Base-by-base conservation (phyloP, 1,140 invertebrate species). In the Linepithema humile region DNA sequence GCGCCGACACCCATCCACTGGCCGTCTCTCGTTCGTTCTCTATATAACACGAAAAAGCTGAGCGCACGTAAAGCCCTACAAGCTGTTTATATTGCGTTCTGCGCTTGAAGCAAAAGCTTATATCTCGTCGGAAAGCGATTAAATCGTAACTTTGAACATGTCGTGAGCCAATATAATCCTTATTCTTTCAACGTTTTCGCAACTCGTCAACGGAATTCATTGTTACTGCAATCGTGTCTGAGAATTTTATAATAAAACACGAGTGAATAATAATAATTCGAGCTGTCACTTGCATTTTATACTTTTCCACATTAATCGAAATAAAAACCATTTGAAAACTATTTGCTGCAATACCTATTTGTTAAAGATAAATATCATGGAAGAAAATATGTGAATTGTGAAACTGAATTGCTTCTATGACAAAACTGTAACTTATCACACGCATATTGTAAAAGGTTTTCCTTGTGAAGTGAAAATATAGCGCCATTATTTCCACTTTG, bases 1-100 rank as follows among this genome's bases (percentile, higher is more conserved):
- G 43, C 60, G 43, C 32, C 59, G 29, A 77, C 74, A 38, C 38
- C n/a, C 43, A 65, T 77, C 74, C 59, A 53, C 59, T 65, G 26
- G 45, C 40, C 40, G 72, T 9, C n/a, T 45, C 38, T 35, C 57
- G 43, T 9, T 65, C 73, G 74, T 50, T 48, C 45, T 20, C 26
- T 23, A 43, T 65, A 59, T 6, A 35, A 60, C 55, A 35, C 60
- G n/a, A 26, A 20, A 35, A n/a, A 15, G 73, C 12, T 15, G 60
- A 38, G 32, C 45, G 43, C 26, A 40, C 59, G 73, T 77, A 77
- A 77, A 77, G 15, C 32, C 45, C 43, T 65, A 53, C 74, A 65
- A 65, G 43, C 60, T 74, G 70, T 74, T 74, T 74, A 35, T 29
- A 65, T 65, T 65, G 73, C 73, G 15, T 62, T 50, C 60, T 50